Conservation (phyloP, 2,888 invertebrate genomes). For the Philonicus albiceps region DNA sequence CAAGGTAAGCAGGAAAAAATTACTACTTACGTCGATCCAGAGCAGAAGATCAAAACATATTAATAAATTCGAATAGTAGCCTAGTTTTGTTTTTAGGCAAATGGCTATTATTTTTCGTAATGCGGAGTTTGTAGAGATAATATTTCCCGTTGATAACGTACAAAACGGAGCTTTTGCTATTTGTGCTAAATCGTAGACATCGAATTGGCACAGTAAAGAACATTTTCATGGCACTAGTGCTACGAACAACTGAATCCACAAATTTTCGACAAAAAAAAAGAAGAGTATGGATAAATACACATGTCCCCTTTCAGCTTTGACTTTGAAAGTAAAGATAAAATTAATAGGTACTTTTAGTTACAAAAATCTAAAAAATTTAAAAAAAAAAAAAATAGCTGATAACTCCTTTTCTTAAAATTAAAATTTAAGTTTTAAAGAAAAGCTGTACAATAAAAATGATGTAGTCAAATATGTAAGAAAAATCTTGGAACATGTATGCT, state of each 20-base stretch:
- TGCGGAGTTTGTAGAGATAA: not conserved
- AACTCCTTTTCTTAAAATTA: too few species aligned
- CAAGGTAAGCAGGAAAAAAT: too few species aligned
- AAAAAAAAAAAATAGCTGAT: too few species aligned
- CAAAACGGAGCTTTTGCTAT: not conserved
- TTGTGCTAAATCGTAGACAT: not conserved
- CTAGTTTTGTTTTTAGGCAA: too few species aligned
- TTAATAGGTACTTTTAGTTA: not conserved
- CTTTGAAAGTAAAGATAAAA: not conserved
- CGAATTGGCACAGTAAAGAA: not conserved
- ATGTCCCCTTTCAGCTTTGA: not conserved
- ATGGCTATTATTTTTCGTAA: not conserved
- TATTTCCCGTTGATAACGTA: not conserved
- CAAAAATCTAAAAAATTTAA: too few species aligned
- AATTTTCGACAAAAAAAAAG: not conserved
- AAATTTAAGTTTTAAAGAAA: too few species aligned
- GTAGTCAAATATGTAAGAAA: too few species aligned
- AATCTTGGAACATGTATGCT: not conserved
- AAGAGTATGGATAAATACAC: not conserved
- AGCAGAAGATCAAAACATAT: too few species aligned
- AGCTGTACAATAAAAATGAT: too few species aligned
- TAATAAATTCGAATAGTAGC: too few species aligned
- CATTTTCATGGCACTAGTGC: not conserved
- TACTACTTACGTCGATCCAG: too few species aligned
- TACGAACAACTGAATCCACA: not conserved